phyloP scores from a whole-genome alignment of 1,140 invertebrate species.

The Lordiphosa mommai region DNA sequence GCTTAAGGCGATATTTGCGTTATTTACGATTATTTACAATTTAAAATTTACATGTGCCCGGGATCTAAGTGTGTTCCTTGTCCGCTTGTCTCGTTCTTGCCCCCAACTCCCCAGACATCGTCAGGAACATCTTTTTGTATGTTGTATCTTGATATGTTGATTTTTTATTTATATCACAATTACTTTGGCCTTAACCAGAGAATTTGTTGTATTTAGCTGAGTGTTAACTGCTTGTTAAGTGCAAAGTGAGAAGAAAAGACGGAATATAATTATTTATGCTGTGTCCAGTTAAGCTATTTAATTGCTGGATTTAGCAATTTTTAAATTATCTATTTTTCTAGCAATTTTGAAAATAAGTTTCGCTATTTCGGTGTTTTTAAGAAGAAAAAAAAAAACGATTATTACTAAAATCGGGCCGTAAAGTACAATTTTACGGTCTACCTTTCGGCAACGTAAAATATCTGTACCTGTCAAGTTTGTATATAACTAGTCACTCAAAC shows the following conservation, averaged over 20 bases:
- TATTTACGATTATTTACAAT: constrained; percentile 78
- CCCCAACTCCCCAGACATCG: not conserved
- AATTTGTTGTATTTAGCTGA: constrained; percentile 32
- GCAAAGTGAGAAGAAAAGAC: not conserved
- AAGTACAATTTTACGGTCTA: too few relatives aligned
- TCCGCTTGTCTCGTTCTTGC: not conserved
- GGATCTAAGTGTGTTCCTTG: constrained; percentile 4
- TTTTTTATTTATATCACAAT: constrained; percentile 70
- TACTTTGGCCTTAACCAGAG: constrained; percentile 47
- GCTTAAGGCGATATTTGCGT: constrained; percentile 73
- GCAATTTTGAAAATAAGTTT: too few relatives aligned
- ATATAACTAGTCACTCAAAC: too few relatives aligned
- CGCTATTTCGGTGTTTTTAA: too few relatives aligned
- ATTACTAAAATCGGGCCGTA: too few relatives aligned
- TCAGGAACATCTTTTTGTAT: constrained; percentile 35
- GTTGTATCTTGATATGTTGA: constrained; percentile 73
- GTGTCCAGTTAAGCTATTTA: too few relatives aligned
- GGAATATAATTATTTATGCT: too few relatives aligned
- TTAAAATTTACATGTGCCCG: constrained; percentile 70
- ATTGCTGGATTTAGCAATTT: too few relatives aligned
- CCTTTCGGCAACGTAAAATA: too few relatives aligned
- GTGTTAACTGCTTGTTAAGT: constrained; percentile 17
- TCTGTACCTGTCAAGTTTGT: too few relatives aligned
- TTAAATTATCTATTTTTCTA: too few relatives aligned
- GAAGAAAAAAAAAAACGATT: too few relatives aligned